These are phyloP conservation scores for Dendrolimus kikuchii DNA, from an alignment of 1,140 invertebrate genomes.

Conservation along the genomic window DNA sequence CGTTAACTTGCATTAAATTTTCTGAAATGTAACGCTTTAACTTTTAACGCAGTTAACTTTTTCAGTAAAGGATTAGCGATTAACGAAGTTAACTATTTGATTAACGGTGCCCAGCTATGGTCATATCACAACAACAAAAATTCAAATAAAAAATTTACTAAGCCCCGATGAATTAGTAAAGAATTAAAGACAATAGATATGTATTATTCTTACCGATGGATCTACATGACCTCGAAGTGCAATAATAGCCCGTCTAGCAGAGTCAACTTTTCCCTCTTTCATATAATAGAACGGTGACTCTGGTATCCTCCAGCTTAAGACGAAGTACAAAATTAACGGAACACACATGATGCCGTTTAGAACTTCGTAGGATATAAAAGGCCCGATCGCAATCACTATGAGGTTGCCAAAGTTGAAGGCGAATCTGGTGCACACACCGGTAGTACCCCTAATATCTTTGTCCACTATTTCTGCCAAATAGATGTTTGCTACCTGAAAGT, in stretches of 20 bases:
- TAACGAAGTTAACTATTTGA: too few relatives aligned
- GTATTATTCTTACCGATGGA: slow-evolving; percentile 21
- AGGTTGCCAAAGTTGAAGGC: slow-evolving; percentile 78
- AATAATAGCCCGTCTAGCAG: slow-evolving; percentile 46
- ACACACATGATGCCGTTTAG: slow-evolving; percentile 61
- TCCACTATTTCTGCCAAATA: slow-evolving; percentile 81
- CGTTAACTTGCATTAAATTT: too few relatives aligned
- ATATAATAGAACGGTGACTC: slow-evolving; percentile 84
- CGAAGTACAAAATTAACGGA: slow-evolving; percentile 70
- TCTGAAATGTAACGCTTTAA: too few relatives aligned
- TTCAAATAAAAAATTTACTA: too few relatives aligned
- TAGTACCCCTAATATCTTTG: slow-evolving; percentile 75
- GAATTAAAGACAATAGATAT: background rate
- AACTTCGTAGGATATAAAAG: slow-evolving; percentile 59
- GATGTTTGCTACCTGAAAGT: slow-evolving; percentile 69
- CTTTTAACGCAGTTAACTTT: too few relatives aligned
- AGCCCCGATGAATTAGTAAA: background rate
- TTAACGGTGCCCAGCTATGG: too few relatives aligned
- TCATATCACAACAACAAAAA: too few relatives aligned
- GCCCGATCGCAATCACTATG: slow-evolving; percentile 67
- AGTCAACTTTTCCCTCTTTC: slow-evolving; percentile 66
- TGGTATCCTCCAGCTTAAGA: slow-evolving; percentile 78
- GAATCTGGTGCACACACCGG: slow-evolving; percentile 76
- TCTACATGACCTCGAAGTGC: slow-evolving; percentile 29
- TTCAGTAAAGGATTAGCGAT: too few relatives aligned